These are phyloP conservation scores for Drosophila oshimai DNA, from an alignment of 1,140 invertebrate species.

Conservation along the genomic window DNA sequence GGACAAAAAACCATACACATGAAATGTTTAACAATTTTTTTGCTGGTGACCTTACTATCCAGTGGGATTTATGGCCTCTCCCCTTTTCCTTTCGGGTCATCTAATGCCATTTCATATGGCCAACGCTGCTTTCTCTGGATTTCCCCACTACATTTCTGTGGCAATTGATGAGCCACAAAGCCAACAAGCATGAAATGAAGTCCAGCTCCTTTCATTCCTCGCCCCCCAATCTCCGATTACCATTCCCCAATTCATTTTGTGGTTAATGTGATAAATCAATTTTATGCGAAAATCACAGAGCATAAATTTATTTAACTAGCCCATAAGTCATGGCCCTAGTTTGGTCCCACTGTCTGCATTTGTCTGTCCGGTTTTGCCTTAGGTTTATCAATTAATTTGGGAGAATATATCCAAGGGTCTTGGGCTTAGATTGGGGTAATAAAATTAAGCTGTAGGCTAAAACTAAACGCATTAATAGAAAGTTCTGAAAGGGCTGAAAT, in stretches of 20 bases:
- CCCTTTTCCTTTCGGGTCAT: constrained; percentile 64
- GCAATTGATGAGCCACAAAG: constrained; percentile 78
- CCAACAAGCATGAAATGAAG: constrained; percentile 79
- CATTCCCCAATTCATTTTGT: constrained; percentile 52
- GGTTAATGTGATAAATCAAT: constrained; percentile 81
- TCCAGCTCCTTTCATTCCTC: constrained; percentile 29
- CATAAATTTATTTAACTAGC: constrained; percentile 81
- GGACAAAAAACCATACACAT: constrained; percentile 11
- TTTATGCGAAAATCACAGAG: constrained; percentile 80
- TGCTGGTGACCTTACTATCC: constrained; percentile 53
- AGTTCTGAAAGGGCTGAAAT: too few species aligned
- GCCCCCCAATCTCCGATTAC: constrained; percentile 9
- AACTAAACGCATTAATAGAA: not conserved
- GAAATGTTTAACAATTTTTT: constrained; percentile 44
- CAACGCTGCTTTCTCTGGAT: constrained; percentile 7
- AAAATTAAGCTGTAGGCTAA: not conserved
- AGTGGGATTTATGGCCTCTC: constrained; percentile 55
- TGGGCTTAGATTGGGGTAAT: not conserved
- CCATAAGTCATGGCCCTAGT: constrained; percentile 66
- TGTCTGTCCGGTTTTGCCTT: constrained; percentile 9
- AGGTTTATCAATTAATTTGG: constrained; percentile 35
- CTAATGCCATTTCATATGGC: constrained; percentile 70
- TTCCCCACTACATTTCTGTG: constrained; percentile 6
- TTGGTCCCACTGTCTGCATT: constrained; percentile 1
- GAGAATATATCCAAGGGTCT: not conserved